A percentile compares a stretch with the other conserved stretches of the same genome.
Evolutionary conservation across 2,888 invertebrate genomes (phyloP).

Genomic region (Lydus trimaculatus): DNA sequence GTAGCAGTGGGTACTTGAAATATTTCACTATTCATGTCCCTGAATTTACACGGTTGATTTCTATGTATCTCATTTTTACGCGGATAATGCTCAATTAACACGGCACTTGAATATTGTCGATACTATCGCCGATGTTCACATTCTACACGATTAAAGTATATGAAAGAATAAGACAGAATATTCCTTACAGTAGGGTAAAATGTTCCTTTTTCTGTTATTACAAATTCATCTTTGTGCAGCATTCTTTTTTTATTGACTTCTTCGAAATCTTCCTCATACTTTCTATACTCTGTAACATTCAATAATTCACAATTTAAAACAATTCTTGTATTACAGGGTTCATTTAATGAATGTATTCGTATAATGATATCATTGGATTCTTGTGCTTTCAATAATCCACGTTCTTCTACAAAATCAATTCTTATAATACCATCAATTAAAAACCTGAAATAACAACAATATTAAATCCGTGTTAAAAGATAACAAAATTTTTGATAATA

Average conservation of each 20-base stretch:
- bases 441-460: slow-evolving; percentile 39
- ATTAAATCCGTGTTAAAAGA: neutral
- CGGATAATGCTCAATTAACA: too few species aligned
- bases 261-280: slow-evolving; percentile 49
- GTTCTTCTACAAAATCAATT: slow-evolving; percentile 44
- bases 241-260: slow-evolving; percentile 38
- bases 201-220: slow-evolving; percentile 56
- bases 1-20: too few species aligned
- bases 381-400: slow-evolving; percentile 56
- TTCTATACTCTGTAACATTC: slow-evolving; percentile 53
- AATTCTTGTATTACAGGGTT: slow-evolving; percentile 49
- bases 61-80: too few species aligned
- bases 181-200: slow-evolving; percentile 51
- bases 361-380: slow-evolving; percentile 54
- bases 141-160: too few species aligned
- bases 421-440: slow-evolving; percentile 46
- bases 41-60: too few species aligned
- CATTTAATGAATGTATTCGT: slow-evolving; percentile 50
- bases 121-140: too few species aligned
- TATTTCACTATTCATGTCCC: too few species aligned
- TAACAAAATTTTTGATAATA: too few species aligned
- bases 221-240: slow-evolving; percentile 49
- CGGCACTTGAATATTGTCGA: too few species aligned
- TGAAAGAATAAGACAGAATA: too few species aligned
- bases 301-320: slow-evolving; percentile 56